Base-by-base conservation (phyloP, 92 coral and sea anemone genomes). In the Porites cylindrica region DNA sequence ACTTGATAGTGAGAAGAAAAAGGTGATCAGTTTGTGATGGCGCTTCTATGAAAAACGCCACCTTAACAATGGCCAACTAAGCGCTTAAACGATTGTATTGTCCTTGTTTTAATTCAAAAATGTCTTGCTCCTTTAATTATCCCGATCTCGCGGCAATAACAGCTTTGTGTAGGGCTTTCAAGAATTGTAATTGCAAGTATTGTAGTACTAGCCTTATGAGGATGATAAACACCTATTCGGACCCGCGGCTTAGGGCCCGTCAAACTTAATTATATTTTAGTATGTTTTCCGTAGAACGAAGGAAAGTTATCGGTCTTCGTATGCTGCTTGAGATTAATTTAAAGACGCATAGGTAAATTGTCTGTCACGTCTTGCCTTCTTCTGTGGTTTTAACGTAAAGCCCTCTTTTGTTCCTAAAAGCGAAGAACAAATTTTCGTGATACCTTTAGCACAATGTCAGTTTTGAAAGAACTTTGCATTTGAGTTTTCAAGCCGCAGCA, bases 71-170 rank as follows among this genome's bases (percentile, higher is more conserved):
- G 66, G 93, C 96, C 80, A 91, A 83, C 94, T 85, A 88, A 92
- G 91, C 89, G 88, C 91, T 93, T 38, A 93, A 94, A 93, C 93
- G 96, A 88, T 86, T 93, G 88, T 88, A 90, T 94, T 94, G 98
- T 94, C 76, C 94, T 72, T 60, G 94, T 74, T 93, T 93, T 93
- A 93, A 94, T 94, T 93, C 96, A 90, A 93, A 88, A 87, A 82
- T 87, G 58, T 80, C 88, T 86, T 77, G 96, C 95, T 90, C 94
- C 98, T 93, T 91, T 94, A 90, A 94, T 90, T 94, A 90, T 85
- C 90, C 63, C 68, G 65, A 68, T 69, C 64, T 89, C 66, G 89
- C 91, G 92, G 94, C 90, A 66, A 77, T 66, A 87, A 77, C 85
- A 87, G 91, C 86, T 93, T 94, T 91, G 92, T 94, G 69, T 73